Percentiles rank a stretch among this genome's conserved stretches.
Conservation (phyloP, 92 coral and sea anemone species). For the Actinernus sp. region DNA sequence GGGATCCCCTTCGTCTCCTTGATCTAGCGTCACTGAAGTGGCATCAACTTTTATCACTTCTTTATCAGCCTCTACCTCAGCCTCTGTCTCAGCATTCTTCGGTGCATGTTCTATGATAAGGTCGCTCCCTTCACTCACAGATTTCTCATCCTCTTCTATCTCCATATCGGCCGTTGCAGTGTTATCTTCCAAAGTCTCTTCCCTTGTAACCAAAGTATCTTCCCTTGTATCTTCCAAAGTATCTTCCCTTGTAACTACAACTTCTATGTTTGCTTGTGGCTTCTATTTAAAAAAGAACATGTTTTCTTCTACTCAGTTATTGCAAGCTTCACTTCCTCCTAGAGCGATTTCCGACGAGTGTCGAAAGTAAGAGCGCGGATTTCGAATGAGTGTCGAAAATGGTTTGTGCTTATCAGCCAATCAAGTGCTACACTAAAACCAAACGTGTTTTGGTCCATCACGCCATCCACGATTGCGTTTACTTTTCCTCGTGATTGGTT, state of each 20-base stretch:
- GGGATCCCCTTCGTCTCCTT: not conserved
- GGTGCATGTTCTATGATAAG: not conserved
- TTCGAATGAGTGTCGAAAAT: too few relatives aligned
- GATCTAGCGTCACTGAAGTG: not conserved
- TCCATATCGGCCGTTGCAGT: constrained; percentile 4
- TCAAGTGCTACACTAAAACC: too few relatives aligned
- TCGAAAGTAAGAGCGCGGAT: too few relatives aligned
- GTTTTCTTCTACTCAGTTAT: too few relatives aligned
- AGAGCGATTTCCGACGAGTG: too few relatives aligned
- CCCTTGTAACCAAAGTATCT: constrained; percentile 20
- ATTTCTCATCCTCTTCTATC: constrained; percentile 12
- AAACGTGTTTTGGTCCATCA: too few relatives aligned
- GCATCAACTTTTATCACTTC: not conserved
- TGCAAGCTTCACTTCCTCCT: too few relatives aligned
- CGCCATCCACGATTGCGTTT: too few relatives aligned
- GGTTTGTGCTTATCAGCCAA: too few relatives aligned
- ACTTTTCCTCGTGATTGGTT: too few relatives aligned
- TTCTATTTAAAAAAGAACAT: too few relatives aligned
- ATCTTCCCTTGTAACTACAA: constrained; percentile 14
- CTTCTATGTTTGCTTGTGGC: constrained; percentile 20
- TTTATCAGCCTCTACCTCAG: not conserved
- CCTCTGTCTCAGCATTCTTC: not conserved
- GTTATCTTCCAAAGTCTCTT: not conserved
- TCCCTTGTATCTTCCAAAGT: not conserved
- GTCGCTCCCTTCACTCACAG: not conserved